Evolutionary conservation across 1,140 invertebrate species (phyloP).

Genomic region (Sminthurides bifidus): DNA sequence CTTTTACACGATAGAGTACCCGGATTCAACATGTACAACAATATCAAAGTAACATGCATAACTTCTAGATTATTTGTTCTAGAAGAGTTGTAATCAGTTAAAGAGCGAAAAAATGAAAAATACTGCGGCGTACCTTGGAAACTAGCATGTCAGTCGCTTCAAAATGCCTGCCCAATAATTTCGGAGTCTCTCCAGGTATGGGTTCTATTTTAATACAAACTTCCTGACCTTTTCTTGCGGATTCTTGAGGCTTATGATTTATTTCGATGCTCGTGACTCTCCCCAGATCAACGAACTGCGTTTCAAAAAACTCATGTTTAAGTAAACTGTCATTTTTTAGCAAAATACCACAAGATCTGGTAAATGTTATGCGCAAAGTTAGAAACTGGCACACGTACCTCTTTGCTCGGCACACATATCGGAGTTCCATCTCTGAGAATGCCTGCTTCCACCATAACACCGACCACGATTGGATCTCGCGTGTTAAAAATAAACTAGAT

Average conservation of each 20-base stretch:
- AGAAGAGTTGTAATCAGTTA: too few species aligned
- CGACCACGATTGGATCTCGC: conserved; percentile 91
- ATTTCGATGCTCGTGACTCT: conserved; percentile 84
- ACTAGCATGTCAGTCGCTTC: conserved; percentile 88
- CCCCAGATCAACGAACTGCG: conserved; percentile 88
- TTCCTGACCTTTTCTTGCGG: conserved; percentile 89
- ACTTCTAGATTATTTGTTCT: too few species aligned
- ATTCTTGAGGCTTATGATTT: conserved; percentile 70
- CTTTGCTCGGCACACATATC: conserved; percentile 77
- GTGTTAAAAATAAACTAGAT: conserved; percentile 90
- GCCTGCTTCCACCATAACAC: conserved; percentile 90
- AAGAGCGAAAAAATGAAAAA: too few species aligned
- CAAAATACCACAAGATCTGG: too few species aligned
- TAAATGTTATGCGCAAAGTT: too few species aligned
- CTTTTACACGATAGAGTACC: too few species aligned
- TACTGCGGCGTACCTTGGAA: conserved; percentile 70
- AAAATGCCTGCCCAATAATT: conserved; percentile 97
- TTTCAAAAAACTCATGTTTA: conserved; percentile 34
- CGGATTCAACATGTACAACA: too few species aligned
- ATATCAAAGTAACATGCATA: too few species aligned
- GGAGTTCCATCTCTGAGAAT: conserved; percentile 92
- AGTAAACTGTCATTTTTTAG: neutral
- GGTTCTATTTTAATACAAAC: conserved; percentile 98
- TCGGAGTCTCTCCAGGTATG: conserved; percentile 88
- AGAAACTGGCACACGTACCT: too few species aligned